Percentiles rank a stretch among this genome's conserved stretches.
These are phyloP conservation scores for Cirrhinus molitorella DNA, from an alignment of 2,797 vertebrate genomes.

Conservation along the genomic window DNA sequence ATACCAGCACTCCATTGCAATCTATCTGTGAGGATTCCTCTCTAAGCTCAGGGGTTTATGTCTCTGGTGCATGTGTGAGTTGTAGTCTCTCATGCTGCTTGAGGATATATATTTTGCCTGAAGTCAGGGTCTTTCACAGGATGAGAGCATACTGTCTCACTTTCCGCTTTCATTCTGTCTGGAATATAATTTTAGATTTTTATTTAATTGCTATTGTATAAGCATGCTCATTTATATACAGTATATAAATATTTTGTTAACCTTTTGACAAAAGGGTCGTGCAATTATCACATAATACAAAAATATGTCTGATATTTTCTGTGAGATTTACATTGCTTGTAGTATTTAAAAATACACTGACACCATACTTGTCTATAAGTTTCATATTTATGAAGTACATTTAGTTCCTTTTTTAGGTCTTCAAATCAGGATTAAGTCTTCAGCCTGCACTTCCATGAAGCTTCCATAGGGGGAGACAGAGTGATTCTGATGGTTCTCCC, in stretches of 20 bases:
- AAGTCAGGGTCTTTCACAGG: not conserved
- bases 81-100: not conserved
- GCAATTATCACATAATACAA: not conserved
- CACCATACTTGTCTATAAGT: not conserved
- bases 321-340: not conserved
- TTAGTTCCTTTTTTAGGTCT: not conserved
- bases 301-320: not conserved
- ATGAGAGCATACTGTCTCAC: not conserved
- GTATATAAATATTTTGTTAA: not conserved
- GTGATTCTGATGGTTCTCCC: not conserved
- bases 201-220: not conserved
- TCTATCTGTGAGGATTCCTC: not conserved
- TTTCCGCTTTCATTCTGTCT: not conserved
- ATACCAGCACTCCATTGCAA: not conserved
- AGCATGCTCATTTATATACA: not conserved
- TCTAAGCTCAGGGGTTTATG: not conserved
- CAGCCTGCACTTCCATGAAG: not conserved
- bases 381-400: not conserved
- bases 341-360: not conserved
- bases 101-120: not conserved
- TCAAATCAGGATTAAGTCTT: not conserved
- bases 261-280: not conserved
- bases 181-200: not conserved
- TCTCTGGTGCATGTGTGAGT: not conserved
- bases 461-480: constrained; percentile 51